Base-by-base conservation (phyloP, 2,113 vertebrate species). In the Cyanoramphus novaezelandiae region DNA sequence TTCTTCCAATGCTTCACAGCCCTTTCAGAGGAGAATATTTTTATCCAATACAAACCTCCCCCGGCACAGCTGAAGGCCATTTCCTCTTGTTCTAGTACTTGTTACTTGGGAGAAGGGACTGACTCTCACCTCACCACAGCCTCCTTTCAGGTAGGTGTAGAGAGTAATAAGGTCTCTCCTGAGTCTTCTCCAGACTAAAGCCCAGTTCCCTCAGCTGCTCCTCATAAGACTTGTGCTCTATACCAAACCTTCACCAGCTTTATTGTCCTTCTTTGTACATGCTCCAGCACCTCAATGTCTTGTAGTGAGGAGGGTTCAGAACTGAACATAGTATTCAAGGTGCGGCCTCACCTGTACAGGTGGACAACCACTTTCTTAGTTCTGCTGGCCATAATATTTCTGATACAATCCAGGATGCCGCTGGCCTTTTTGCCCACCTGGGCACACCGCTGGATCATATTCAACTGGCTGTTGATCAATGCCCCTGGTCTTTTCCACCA, bases 141-240 rank as follows among this genome's bases (percentile, higher is more conserved):
- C 25, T 64, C 11, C 41, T 49, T 31, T 37, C n/a, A 62, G 46
- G n/a, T 8, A 15, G 9, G 15, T 77, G 35, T 43, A 49, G 41
- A 33, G 31, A 55, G 11, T 23, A 25, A 31, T 43, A 43, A 55
- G 24, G 35, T 43, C 17, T 39, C 28, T 29, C 63, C 12, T 63
- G 33, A 33, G 46, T 24, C 21, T 15, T 29, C 49, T 17, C 11
- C 25, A 0, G 0, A 20, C 8, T 49, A n/a, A 59, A 59, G 12
- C 33, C 13, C 33, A 59, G 57, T 35, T 59, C 20, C 57, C 57
- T 59, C 57, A 59, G 33, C 33, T 59, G 57, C 33, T 59, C 20
- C 33, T 59, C 57, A n/a, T 59, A 59, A 59, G 57, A 59, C 33
- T 59, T 59, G 33, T 59, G 57, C 33, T 23, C 20, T 15, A 15